A percentile compares a stretch with the other conserved stretches of the same genome.
Conservation (phyloP, 2,797 vertebrate genomes). For the Eupleurogrammus muticus region DNA sequence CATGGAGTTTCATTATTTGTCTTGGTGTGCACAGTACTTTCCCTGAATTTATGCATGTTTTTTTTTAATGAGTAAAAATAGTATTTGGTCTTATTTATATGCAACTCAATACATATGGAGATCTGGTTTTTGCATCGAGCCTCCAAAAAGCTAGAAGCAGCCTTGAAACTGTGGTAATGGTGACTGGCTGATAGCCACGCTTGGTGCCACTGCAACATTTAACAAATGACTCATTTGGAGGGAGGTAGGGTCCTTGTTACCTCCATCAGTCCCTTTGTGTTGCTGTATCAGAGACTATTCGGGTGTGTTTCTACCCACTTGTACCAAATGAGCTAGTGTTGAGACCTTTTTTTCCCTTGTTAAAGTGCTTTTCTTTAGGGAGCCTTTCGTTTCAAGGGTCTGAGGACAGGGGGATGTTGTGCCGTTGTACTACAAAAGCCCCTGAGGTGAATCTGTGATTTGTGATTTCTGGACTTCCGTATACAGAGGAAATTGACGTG, state of each 20-base stretch:
- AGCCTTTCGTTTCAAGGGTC: not conserved
- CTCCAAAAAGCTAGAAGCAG: too few species aligned
- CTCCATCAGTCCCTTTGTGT: slow-evolving; percentile 19
- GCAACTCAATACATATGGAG: too few species aligned
- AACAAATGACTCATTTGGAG: slow-evolving; percentile 47
- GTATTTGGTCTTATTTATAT: too few species aligned
- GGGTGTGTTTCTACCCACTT: not conserved
- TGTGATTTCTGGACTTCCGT: too few species aligned
- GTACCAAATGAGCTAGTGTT: slow-evolving; percentile 18
- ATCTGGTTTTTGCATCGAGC: too few species aligned
- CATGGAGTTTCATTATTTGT: too few species aligned
- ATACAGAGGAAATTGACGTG: not conserved
- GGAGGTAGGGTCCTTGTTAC: slow-evolving; percentile 34
- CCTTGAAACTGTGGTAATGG: slow-evolving; percentile 19
- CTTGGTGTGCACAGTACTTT: too few species aligned
- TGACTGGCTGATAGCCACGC: slow-evolving; percentile 56
- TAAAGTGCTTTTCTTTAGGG: too few species aligned
- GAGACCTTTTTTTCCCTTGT: slow-evolving; percentile 9
- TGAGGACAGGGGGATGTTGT: not conserved
- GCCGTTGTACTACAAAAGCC: not conserved
- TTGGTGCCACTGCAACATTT: slow-evolving; percentile 48
- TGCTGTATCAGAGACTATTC: slow-evolving; percentile 15
- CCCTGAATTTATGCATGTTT: too few species aligned
- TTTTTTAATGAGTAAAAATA: too few species aligned
- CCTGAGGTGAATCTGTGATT: too few species aligned